These are phyloP conservation scores for Enchytraeus crypticus DNA, from an alignment of 2,888 invertebrate species.

Conservation along the genomic window DNA sequence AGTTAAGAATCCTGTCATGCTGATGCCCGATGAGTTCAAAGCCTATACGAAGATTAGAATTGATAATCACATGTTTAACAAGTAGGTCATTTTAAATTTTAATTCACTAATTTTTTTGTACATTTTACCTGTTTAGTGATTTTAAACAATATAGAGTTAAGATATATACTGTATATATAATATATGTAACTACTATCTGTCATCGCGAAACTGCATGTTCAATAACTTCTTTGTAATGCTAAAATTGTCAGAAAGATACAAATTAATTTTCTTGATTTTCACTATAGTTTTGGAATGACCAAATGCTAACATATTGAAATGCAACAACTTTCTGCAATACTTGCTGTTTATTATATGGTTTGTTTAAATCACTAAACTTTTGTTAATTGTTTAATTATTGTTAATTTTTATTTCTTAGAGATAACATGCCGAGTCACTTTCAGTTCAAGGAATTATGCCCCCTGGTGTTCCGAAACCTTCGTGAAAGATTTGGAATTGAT, in stretches of 20 bases:
- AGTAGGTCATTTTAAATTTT: constrained; percentile 60
- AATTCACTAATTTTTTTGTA: neutral
- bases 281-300: too few relatives aligned
- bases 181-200: too few relatives aligned
- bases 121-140: neutral
- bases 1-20: constrained; percentile 94
- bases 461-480: constrained; percentile 90
- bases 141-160: neutral
- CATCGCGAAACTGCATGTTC: too few relatives aligned
- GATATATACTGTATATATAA: neutral
- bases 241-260: too few relatives aligned
- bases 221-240: too few relatives aligned
- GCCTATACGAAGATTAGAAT: constrained; percentile 96
- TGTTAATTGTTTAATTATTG: too few relatives aligned
- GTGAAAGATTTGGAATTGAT: constrained; percentile 93
- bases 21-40: constrained; percentile 97
- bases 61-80: constrained; percentile 97
- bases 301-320: too few relatives aligned
- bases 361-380: too few relatives aligned
- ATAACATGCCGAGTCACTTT: constrained; percentile 99
- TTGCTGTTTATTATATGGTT: too few relatives aligned
- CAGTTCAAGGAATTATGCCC: constrained; percentile 99
- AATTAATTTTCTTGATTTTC: too few relatives aligned
- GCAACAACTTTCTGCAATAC: too few relatives aligned
- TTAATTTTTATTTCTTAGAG: constrained; percentile 66